phyloP scores from a whole-genome alignment of 2,113 vertebrate genomes.

The Gadus macrocephalus region DNA sequence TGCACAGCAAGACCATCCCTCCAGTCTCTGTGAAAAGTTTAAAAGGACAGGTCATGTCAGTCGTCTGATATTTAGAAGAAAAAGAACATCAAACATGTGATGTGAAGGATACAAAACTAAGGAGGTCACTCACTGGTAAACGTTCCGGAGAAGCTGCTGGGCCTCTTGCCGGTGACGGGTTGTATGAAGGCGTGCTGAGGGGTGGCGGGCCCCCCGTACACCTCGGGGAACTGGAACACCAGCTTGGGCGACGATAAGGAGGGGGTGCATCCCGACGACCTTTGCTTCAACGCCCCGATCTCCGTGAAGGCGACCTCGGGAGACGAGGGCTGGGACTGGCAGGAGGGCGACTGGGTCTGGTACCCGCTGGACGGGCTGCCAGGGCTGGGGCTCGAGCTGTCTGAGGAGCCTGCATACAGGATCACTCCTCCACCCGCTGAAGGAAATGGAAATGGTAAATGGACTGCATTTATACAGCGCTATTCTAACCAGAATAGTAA shows the following conservation, averaged over 20 bases:
- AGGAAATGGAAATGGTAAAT: neutral
- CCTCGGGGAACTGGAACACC: conserved; percentile 77
- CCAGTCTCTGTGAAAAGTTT: conserved; percentile 63
- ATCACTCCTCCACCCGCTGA: conserved; percentile 69
- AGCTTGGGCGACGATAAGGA: conserved; percentile 58
- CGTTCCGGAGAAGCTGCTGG: conserved; percentile 63
- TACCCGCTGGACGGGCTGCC: conserved; percentile 78
- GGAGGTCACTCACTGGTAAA: conserved; percentile 68
- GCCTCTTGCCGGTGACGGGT: conserved; percentile 66
- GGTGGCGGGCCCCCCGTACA: conserved; percentile 49
- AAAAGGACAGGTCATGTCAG: conserved; percentile 16
- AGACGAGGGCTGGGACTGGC: conserved; percentile 76
- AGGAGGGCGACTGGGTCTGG: conserved; percentile 75
- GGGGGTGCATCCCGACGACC: conserved; percentile 35
- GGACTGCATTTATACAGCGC: too few relatives aligned
- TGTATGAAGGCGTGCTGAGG: conserved; percentile 63
- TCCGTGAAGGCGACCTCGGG: conserved; percentile 76
- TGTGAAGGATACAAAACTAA: neutral
- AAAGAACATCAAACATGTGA: neutral
- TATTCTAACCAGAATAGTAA: too few relatives aligned
- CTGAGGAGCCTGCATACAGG: conserved; percentile 71
- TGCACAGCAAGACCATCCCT: conserved; percentile 80
- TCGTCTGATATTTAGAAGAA: neutral
- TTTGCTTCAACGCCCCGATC: conserved; percentile 65
- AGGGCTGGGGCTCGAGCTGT: conserved; percentile 71